Percentiles rank a stretch among this genome's conserved stretches.
These are phyloP conservation scores for Xenentodon cancila DNA, from an alignment of 2,797 vertebrate species.

Conservation along the genomic window DNA sequence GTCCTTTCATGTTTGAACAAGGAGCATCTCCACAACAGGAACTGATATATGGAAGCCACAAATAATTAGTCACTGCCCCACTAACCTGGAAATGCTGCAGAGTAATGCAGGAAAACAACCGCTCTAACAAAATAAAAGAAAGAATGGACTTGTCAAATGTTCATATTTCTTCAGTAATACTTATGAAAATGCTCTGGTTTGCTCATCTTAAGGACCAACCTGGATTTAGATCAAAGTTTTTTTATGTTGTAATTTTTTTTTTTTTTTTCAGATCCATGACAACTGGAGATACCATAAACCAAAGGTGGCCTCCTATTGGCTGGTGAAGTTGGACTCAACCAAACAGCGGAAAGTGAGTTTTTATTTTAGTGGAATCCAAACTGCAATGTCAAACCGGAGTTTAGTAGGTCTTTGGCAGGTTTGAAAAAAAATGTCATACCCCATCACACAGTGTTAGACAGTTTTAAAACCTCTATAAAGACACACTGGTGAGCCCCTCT, in stretches of 20 bases:
- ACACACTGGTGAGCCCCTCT: neutral
- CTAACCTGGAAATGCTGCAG: constrained; percentile 15
- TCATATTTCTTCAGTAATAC: no score
- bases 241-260: constrained; percentile 4
- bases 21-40: constrained; percentile 21
- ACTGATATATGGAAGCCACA: constrained; percentile 17
- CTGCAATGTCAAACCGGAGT: neutral
- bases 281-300: constrained; percentile 98
- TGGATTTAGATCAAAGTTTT: neutral
- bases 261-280: constrained; percentile 88
- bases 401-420: neutral
- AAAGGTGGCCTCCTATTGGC: constrained; percentile 97
- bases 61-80: constrained; percentile 20
- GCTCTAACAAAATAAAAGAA: no score
- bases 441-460: neutral
- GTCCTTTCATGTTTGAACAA: constrained; percentile 16
- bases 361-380: neutral
- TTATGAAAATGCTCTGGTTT: no score
- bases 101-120: neutral
- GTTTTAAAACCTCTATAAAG: neutral
- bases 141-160: no score
- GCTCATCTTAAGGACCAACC: no score
- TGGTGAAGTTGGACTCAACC: constrained; percentile 94
- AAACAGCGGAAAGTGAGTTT: constrained; percentile 94
- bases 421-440: neutral